Conservation (phyloP, 2,797 vertebrate species). For the Xiphorhynchus erythropygius region DNA sequence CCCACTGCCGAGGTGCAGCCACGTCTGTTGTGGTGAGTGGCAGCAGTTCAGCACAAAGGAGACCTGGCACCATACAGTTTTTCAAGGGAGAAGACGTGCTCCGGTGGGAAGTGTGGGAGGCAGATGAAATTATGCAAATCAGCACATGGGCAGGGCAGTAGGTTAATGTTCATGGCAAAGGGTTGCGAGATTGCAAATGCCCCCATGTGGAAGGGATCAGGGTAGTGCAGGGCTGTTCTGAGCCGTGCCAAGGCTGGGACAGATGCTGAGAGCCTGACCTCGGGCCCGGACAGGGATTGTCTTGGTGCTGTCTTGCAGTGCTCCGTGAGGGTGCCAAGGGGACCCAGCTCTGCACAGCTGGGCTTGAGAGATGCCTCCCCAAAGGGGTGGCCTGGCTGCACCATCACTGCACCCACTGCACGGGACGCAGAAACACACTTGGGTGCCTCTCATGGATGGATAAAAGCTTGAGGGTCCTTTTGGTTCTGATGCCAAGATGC, state of each 20-base stretch:
- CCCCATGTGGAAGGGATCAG: background rate
- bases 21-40: background rate
- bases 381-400: background rate
- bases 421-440: accelerated
- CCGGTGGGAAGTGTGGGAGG: background rate
- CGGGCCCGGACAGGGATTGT: accelerated
- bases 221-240: background rate
- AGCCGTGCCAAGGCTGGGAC: accelerated
- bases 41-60: background rate
- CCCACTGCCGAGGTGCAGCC: background rate
- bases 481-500: background rate
- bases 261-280: background rate
- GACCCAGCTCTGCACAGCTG: no score
- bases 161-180: slow-evolving; percentile 21
- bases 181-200: background rate
- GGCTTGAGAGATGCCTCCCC: background rate
- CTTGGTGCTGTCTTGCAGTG: accelerated
- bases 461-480: accelerated
- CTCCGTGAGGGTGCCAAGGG: accelerated
- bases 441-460: accelerated
- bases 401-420: background rate
- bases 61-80: background rate
- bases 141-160: background rate
- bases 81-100: background rate
- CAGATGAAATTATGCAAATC: background rate